Conservation (phyloP, 1,140 invertebrate genomes). For the Drosophila albomicans region DNA sequence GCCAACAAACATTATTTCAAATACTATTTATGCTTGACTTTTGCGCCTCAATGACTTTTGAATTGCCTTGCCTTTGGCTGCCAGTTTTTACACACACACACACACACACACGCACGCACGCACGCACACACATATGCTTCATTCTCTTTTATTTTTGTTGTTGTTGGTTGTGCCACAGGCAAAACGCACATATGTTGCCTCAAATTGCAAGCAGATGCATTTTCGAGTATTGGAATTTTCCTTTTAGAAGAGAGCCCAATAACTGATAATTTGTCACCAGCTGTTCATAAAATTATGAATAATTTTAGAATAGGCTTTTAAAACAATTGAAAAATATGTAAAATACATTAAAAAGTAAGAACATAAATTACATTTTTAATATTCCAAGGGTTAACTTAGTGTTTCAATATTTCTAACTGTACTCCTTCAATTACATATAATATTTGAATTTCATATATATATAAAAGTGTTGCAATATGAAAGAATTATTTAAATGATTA, state of each 20-base stretch:
- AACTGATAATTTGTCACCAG: slow-evolving; percentile 18
- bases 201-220: slow-evolving; percentile 53
- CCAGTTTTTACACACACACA: slow-evolving; percentile 60
- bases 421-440: too few species aligned
- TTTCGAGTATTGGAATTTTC: slow-evolving; percentile 24
- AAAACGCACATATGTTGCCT: slow-evolving; percentile 43
- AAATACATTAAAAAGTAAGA: too few species aligned
- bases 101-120: too few species aligned
- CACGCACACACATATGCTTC: slow-evolving; percentile 24
- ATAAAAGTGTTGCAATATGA: too few species aligned
- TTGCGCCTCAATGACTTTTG: slow-evolving; percentile 83
- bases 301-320: too few species aligned
- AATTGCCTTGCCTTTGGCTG: slow-evolving; percentile 83
- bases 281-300: background rate
- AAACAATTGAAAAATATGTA: too few species aligned
- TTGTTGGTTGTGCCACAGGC: slow-evolving; percentile 29
- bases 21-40: slow-evolving; percentile 82
- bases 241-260: background rate
- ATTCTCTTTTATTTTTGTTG: slow-evolving; percentile 26
- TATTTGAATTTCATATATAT: too few species aligned
- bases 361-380: too few species aligned
- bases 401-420: too few species aligned
- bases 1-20: slow-evolving; percentile 81
- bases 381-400: too few species aligned
- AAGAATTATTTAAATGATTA: too few species aligned